Conservation (phyloP, 2,113 vertebrate genomes). For the Archocentrus centrarchus region DNA sequence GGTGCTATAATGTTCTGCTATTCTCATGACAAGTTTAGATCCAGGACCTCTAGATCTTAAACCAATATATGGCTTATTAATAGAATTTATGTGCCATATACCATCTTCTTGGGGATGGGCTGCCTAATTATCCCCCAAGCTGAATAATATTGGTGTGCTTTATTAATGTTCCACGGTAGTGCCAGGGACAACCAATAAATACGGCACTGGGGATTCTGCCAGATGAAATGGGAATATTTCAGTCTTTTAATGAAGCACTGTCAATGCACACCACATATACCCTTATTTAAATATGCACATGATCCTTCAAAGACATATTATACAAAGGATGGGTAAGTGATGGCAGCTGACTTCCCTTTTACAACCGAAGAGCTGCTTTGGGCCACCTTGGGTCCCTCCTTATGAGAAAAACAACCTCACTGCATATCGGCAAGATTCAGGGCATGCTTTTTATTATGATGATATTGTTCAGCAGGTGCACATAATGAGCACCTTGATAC, state of each 20-base stretch:
- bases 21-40: conserved; percentile 70
- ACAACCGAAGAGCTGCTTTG: conserved; percentile 57
- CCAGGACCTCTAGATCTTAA: conserved; percentile 67
- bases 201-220: conserved; percentile 62
- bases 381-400: conserved; percentile 46
- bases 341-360: conserved; percentile 64
- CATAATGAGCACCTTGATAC: conserved; percentile 61
- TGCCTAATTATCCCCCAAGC: conserved; percentile 77
- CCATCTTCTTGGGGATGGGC: conserved; percentile 58
- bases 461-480: conserved; percentile 57
- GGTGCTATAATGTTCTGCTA: conserved; percentile 53
- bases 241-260: conserved; percentile 77
- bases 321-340: conserved; percentile 62
- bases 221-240: conserved; percentile 76
- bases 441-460: conserved; percentile 61
- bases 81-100: conserved; percentile 79
- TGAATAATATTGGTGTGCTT: conserved; percentile 73
- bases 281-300: conserved; percentile 67
- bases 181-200: conserved; percentile 78
- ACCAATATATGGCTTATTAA: conserved; percentile 80
- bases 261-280: conserved; percentile 51
- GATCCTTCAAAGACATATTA: conserved; percentile 70
- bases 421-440: conserved; percentile 58
- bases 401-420: conserved; percentile 58
- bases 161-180: conserved; percentile 75